These are phyloP conservation scores for Nowickia ferox DNA, from an alignment of 2,888 invertebrate genomes.

Conservation along the genomic window DNA sequence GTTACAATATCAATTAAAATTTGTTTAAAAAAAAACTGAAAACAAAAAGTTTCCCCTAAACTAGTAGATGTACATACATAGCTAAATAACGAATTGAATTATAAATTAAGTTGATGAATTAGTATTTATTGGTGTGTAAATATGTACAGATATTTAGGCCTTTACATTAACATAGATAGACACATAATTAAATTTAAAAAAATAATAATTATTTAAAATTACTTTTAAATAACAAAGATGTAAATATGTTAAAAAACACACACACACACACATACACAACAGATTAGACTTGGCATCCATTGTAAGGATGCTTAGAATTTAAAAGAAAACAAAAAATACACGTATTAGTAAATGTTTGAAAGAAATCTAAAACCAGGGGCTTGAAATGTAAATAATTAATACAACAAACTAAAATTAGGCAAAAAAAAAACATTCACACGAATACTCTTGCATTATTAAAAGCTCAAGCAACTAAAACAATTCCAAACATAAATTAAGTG, in stretches of 20 bases:
- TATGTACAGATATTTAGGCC: conserved; percentile 51
- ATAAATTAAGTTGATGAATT: background rate
- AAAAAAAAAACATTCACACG: conserved; percentile 5
- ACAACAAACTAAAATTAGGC: background rate
- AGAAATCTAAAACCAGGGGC: conserved; percentile 39
- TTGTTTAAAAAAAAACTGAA: background rate
- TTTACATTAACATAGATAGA: conserved; percentile 66
- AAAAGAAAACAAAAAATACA: background rate
- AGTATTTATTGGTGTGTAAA: conserved; percentile 35
- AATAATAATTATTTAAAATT: conserved; percentile 21
- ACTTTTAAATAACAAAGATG: conserved; percentile 62
- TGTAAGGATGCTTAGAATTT: conserved; percentile 57
- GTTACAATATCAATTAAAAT: background rate
- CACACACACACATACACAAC: background rate
- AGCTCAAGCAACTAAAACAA: conserved; percentile 23
- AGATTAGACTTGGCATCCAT: conserved; percentile 59
- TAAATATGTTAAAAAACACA: conserved; percentile 64
- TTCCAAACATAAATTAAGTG: conserved; percentile 55
- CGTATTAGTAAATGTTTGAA: conserved; percentile 5
- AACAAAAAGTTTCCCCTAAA: background rate
- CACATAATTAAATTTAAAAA: conserved; percentile 50
- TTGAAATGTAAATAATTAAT: conserved; percentile 35
- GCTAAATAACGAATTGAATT: background rate
- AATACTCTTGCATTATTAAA: background rate
- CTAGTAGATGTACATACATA: background rate